Evolutionary conservation across 2,113 vertebrate species (phyloP).

Genomic region (Zeus faber): DNA sequence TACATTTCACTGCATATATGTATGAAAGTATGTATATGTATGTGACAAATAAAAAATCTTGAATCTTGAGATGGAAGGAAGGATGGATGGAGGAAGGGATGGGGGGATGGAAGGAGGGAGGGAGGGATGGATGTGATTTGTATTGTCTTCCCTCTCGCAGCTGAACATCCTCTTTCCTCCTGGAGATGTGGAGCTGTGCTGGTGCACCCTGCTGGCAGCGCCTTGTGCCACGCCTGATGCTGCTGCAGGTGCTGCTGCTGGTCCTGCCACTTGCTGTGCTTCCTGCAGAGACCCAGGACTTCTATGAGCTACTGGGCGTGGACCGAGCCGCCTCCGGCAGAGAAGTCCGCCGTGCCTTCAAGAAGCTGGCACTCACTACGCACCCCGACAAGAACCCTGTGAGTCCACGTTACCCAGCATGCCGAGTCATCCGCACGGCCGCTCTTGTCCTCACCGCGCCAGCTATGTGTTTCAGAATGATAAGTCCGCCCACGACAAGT

Average conservation of each 20-base stretch:
- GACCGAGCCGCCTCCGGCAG: conserved; percentile 88
- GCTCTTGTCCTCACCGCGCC: conserved; percentile 15
- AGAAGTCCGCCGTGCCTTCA: conserved; percentile 95
- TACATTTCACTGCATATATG: too few species aligned
- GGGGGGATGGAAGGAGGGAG: too few species aligned
- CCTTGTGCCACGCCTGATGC: not conserved
- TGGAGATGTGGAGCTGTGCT: too few species aligned
- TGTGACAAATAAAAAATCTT: too few species aligned
- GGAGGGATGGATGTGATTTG: too few species aligned
- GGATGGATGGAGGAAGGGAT: too few species aligned
- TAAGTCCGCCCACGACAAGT: conserved; percentile 87
- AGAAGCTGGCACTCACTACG: conserved; percentile 92
- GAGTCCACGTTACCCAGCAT: conserved; percentile 46
- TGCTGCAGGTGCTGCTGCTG: conserved; percentile 20
- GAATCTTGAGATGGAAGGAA: too few species aligned
- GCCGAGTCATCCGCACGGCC: too few species aligned
- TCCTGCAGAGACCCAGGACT: conserved; percentile 78
- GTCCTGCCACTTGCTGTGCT: conserved; percentile 44
- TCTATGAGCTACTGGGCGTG: conserved; percentile 87
- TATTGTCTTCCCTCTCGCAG: too few species aligned
- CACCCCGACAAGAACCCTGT: conserved; percentile 99
- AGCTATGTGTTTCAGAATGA: conserved; percentile 78
- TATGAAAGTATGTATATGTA: too few species aligned
- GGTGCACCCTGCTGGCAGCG: too few species aligned
- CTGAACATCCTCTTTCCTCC: too few species aligned